Evolutionary conservation across 2,797 vertebrate species (phyloP).

Genomic region (Sus cebifrons): DNA sequence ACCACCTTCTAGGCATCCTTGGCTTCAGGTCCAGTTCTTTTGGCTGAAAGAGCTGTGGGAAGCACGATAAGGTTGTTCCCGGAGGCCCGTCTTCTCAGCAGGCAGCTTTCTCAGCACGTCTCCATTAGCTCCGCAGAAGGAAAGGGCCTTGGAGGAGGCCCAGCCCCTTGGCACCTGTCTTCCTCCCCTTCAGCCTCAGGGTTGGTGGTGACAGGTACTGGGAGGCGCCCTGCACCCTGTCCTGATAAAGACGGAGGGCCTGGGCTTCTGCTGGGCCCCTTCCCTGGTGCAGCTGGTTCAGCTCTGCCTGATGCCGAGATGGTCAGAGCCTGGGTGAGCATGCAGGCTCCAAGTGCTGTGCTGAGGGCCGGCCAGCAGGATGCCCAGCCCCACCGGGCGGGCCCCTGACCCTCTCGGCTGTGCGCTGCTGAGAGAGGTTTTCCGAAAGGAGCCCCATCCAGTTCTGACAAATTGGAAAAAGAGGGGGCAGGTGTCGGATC

Average conservation of each 20-base stretch:
- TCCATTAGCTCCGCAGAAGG: not conserved
- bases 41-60: not conserved
- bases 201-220: not conserved
- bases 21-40: not conserved
- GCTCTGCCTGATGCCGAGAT: not conserved
- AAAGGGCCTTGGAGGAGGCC: not conserved
- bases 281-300: not conserved
- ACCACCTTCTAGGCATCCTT: not conserved
- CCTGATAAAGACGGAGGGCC: too few species aligned
- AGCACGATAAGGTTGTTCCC: not conserved
- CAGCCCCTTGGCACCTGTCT: not conserved
- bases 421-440: not conserved
- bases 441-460: not conserved
- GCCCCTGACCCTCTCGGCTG: not conserved
- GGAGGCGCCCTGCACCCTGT: too few species aligned
- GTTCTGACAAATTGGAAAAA: not conserved
- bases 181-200: not conserved
- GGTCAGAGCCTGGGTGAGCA: not conserved
- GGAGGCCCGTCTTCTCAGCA: not conserved
- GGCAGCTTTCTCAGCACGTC: not conserved
- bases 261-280: not conserved
- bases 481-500: rapidly evolving
- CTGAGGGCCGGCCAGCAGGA: not conserved
- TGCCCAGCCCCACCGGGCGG: rapidly evolving
- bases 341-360: rapidly evolving